Evolutionary conservation across 2,113 vertebrate genomes (phyloP).

Genomic region (Tachysurus fulvidraco): DNA sequence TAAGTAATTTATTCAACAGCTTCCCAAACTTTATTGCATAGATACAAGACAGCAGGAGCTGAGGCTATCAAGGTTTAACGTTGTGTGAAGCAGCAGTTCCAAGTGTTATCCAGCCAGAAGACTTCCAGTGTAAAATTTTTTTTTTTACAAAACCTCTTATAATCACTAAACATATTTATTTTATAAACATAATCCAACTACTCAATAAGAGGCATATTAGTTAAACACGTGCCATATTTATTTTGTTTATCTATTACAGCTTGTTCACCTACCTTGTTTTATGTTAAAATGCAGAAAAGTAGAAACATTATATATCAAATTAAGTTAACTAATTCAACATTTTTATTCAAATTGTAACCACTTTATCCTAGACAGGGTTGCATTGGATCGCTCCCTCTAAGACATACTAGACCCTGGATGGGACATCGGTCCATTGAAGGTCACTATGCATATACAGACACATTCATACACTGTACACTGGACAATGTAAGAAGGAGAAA

Average conservation of each 20-base stretch:
- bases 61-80: not conserved
- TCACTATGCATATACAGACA: not conserved
- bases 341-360: not conserved
- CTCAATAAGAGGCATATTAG: not conserved
- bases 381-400: not conserved
- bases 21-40: not conserved
- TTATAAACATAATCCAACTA: not conserved
- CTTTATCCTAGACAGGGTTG: not conserved
- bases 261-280: not conserved
- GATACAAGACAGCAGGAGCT: not conserved
- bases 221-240: no score
- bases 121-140: not conserved
- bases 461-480: not conserved
- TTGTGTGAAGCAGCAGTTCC: not conserved
- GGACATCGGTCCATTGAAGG: not conserved
- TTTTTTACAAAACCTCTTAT: not conserved
- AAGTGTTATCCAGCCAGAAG: not conserved
- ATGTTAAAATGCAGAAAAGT: not conserved
- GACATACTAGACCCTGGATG: not conserved
- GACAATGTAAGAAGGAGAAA: not conserved
- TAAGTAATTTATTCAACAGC: not conserved
- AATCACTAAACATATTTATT: not conserved
- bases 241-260: no score
- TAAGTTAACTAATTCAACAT: not conserved
- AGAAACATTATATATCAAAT: no score